Conservation (phyloP, 1,140 invertebrate genomes). For the Listronotus bonariensis region DNA sequence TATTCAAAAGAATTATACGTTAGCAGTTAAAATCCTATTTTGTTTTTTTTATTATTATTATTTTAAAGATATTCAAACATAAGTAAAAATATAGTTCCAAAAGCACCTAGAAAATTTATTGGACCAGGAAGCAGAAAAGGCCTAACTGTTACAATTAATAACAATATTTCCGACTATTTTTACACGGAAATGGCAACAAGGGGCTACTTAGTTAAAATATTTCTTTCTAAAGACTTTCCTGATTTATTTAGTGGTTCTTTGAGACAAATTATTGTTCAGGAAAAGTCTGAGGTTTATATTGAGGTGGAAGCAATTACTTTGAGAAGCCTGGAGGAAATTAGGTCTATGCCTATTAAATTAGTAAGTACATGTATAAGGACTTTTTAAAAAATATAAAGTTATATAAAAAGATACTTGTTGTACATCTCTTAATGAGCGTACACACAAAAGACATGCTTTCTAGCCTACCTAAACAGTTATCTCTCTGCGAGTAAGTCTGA, state of each 20-base stretch:
- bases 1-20: too few relatives aligned
- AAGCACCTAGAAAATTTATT: background rate
- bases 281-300: slow-evolving; percentile 29
- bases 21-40: too few relatives aligned
- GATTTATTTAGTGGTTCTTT: slow-evolving; percentile 52
- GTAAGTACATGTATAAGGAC: slow-evolving; percentile 27
- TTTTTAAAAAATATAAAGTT: too few relatives aligned
- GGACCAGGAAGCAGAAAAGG: slow-evolving; percentile 25
- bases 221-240: slow-evolving; percentile 56
- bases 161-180: slow-evolving; percentile 38
- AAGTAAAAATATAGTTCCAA: background rate
- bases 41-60: background rate
- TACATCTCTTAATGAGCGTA: too few relatives aligned
- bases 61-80: background rate
- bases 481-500: too few relatives aligned
- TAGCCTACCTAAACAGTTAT: too few relatives aligned
- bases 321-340: slow-evolving; percentile 35
- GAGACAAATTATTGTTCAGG: slow-evolving; percentile 42
- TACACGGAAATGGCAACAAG: slow-evolving; percentile 31
- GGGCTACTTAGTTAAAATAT: slow-evolving; percentile 28
- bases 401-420: too few relatives aligned
- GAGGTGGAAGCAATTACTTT: slow-evolving; percentile 41
- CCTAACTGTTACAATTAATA: slow-evolving; percentile 29
- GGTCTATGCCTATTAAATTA: slow-evolving; percentile 39
- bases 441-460: too few relatives aligned